Base-by-base conservation (phyloP, 2,113 vertebrate genomes). In the Eleginops maclovinus region DNA sequence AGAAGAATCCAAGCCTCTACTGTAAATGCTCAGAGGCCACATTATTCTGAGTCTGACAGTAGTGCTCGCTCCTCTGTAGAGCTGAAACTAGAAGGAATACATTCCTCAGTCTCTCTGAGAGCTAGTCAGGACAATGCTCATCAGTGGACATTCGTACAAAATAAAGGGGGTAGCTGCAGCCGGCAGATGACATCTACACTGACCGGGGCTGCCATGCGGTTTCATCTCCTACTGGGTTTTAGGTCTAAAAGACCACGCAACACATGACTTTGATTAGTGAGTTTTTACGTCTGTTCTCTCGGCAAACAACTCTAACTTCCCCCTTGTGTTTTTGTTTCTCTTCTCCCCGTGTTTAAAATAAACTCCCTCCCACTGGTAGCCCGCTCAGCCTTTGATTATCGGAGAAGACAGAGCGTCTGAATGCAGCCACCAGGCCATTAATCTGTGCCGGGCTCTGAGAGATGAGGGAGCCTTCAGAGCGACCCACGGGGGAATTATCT, bases 371-470 rank as follows among this genome's bases (percentile, higher is more conserved):
- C 15, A 17, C 22, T 13, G 44, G 56, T 43, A 19, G 69, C 67
- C 13, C 11, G 40, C 79, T 67, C 71, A 49, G 66, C 46, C 77
- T 90, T 83, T 87, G 85, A 91, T 90, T 86, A 89, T 85, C 70
- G 2, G 61, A 87, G 81, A 86, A 81, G 83, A 79, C 81, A 21
- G 79, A 83, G 68, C 11, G 51, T 80, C 84, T 88, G 84, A 67
- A 73, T 84, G 41, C 80, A 88, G 82, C 79, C 85, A 79, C 77
- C 70, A 79, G 69, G 67, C 79, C 90, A 85, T 90, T 88, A 87
- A 89, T 89, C 88, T 86, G 72, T 46, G 61, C 60, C 85, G 46
- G 71, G 56, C 63, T 72, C 70, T 64, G 78, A 79, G 83, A 82
- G 74, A 86, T 60, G 85, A 69, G 61, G 84, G 78, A 82, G 75